phyloP scores from a whole-genome alignment of 92 coral and sea anemone genomes.

The Meandrina meandrites region DNA sequence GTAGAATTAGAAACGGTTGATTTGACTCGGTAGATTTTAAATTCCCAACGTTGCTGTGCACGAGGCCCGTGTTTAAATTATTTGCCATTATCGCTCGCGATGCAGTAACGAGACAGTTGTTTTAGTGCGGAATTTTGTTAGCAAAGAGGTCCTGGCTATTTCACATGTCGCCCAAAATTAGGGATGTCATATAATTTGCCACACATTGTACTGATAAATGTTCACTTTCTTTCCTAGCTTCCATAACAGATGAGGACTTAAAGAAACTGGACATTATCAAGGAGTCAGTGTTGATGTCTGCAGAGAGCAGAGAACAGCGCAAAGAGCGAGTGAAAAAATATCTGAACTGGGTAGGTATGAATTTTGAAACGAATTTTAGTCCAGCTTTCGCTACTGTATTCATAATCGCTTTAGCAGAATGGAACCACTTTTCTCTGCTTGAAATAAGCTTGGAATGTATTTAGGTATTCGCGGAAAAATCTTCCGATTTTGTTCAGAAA shows the following conservation, averaged over 20 bases:
- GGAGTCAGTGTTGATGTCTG: background rate
- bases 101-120: background rate
- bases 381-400: no score
- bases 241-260: background rate
- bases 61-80: no score
- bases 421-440: background rate
- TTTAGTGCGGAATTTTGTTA: background rate
- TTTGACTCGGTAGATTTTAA: no score
- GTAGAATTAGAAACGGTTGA: no score
- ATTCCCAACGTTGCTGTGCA: no score
- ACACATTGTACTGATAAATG: background rate
- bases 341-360: constrained; percentile 6
- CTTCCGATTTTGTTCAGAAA: no score
- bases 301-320: constrained; percentile 8
- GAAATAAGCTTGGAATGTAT: no score
- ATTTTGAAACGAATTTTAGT: background rate
- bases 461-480: no score
- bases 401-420: background rate
- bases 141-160: background rate
- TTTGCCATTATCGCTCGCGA: background rate
- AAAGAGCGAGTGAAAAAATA: constrained; percentile 20
- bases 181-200: background rate
- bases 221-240: background rate
- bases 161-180: background rate
- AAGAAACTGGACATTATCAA: background rate